Evolutionary conservation across 2,888 invertebrate species (phyloP).

Genomic region (Epinotia nisella): DNA sequence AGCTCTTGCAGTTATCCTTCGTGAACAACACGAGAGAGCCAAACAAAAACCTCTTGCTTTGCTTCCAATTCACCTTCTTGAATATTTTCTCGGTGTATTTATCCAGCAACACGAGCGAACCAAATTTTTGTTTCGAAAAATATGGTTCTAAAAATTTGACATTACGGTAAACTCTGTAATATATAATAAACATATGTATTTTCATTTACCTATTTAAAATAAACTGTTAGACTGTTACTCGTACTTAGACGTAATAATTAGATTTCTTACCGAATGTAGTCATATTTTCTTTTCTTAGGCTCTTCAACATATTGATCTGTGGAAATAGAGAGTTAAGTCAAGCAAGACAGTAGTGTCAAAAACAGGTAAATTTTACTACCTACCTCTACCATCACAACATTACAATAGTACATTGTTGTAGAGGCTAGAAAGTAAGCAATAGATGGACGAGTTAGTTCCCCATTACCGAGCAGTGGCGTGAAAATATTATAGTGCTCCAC

Average conservation of each 20-base stretch:
- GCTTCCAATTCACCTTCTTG: constrained; percentile 68
- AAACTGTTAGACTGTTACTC: neutral
- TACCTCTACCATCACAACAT: no score
- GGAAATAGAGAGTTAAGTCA: constrained; percentile 44
- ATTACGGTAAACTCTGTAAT: constrained; percentile 67
- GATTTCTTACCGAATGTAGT: constrained; percentile 68
- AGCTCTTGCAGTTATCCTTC: constrained; percentile 86
- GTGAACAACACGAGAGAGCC: constrained; percentile 90
- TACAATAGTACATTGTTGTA: no score
- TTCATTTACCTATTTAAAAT: no score
- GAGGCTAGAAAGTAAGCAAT: no score
- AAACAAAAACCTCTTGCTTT: constrained; percentile 86
- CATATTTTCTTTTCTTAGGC: constrained; percentile 62
- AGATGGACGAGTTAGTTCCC: no score
- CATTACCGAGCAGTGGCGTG: no score
- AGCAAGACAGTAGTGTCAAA: neutral
- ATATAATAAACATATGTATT: neutral
- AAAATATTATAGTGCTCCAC: constrained; percentile 87
- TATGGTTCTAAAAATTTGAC: constrained; percentile 71
- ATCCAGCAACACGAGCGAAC: constrained; percentile 66
- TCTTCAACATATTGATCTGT: constrained; percentile 65
- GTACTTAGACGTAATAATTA: neutral
- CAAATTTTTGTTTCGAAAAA: constrained; percentile 64
- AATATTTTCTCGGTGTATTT: constrained; percentile 58
- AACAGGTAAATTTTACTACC: constrained; percentile 40